Percentiles rank a stretch among this genome's conserved stretches.
Conservation (phyloP, 2,113 vertebrate species). For the Dipodomys merriami region DNA sequence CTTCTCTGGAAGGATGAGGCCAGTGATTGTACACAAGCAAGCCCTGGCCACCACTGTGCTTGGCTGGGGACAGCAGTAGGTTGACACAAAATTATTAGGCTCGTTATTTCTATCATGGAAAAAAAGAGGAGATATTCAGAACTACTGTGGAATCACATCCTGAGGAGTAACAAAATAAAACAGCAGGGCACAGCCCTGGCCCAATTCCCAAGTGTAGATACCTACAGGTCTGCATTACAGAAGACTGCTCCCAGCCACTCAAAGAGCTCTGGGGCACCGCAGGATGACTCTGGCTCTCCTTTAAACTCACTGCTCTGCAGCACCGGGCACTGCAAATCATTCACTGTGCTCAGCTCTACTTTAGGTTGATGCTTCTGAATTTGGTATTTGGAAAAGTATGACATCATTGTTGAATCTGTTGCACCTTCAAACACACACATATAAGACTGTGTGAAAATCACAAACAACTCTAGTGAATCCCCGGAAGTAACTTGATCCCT, state of each 20-base stretch:
- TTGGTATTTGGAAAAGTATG: constrained; percentile 88
- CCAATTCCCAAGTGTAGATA: constrained; percentile 15
- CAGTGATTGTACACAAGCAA: constrained; percentile 89
- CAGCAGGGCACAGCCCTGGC: background rate
- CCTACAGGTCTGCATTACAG: constrained; percentile 87
- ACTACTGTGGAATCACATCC: background rate
- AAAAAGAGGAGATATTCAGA: background rate
- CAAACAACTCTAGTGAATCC: background rate
- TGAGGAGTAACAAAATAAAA: background rate
- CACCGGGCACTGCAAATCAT: constrained; percentile 86
- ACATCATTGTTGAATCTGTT: constrained; percentile 83
- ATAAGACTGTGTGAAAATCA: constrained; percentile 20
- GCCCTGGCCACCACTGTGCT: constrained; percentile 78
- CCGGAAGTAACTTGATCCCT: background rate
- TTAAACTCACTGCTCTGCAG: constrained; percentile 82
- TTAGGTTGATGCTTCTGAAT: constrained; percentile 87
- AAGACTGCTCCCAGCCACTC: constrained; percentile 95
- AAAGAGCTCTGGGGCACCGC: constrained; percentile 88
- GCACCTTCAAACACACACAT: constrained; percentile 83
- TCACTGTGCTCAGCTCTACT: constrained; percentile 80
- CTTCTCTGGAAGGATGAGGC: constrained; percentile 91
- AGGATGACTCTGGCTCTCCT: constrained; percentile 83
- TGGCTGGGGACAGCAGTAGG: constrained; percentile 90
- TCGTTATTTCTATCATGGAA: constrained; percentile 87
- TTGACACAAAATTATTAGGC: constrained; percentile 90